These are phyloP conservation scores for Anoncus sp. DNA, from an alignment of 2,888 invertebrate genomes.

Conservation along the genomic window DNA sequence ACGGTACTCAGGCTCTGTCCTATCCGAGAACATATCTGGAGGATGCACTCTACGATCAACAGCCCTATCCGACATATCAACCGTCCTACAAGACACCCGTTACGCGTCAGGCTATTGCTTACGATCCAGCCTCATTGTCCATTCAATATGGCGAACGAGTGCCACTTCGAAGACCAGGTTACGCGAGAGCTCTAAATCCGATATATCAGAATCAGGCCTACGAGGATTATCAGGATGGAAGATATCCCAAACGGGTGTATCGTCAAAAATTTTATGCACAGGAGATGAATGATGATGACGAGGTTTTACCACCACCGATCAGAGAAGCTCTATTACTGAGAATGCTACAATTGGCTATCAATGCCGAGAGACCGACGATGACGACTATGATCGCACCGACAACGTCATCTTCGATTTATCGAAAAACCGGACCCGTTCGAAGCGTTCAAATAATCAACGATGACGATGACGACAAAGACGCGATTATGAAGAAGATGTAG, in stretches of 20 bases:
- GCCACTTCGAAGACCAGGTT: constrained; percentile 74
- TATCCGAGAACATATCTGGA: constrained; percentile 80
- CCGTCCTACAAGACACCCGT: constrained; percentile 77
- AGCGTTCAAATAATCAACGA: constrained; percentile 90
- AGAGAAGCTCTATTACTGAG: constrained; percentile 89
- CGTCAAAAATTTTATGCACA: constrained; percentile 79
- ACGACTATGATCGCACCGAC: constrained; percentile 81
- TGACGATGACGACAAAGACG: constrained; percentile 81
- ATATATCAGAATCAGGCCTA: constrained; percentile 76
- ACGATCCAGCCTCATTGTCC: constrained; percentile 68
- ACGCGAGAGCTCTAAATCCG: constrained; percentile 71
- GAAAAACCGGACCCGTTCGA: constrained; percentile 85
- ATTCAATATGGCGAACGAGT: constrained; percentile 77
- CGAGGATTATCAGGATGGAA: constrained; percentile 78
- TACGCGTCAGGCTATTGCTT: constrained; percentile 71
- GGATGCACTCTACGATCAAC: constrained; percentile 81
- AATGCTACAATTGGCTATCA: constrained; percentile 90
- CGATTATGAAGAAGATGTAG: constrained; percentile 76
- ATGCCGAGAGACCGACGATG: constrained; percentile 84
- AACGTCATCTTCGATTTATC: constrained; percentile 79
- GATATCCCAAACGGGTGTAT: constrained; percentile 79
- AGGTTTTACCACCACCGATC: constrained; percentile 88
- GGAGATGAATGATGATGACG: constrained; percentile 83
- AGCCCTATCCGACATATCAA: constrained; percentile 82
- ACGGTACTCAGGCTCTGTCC: constrained; percentile 78